phyloP scores from a whole-genome alignment of 2,888 invertebrate genomes.

The Crocallis elinguaria region DNA sequence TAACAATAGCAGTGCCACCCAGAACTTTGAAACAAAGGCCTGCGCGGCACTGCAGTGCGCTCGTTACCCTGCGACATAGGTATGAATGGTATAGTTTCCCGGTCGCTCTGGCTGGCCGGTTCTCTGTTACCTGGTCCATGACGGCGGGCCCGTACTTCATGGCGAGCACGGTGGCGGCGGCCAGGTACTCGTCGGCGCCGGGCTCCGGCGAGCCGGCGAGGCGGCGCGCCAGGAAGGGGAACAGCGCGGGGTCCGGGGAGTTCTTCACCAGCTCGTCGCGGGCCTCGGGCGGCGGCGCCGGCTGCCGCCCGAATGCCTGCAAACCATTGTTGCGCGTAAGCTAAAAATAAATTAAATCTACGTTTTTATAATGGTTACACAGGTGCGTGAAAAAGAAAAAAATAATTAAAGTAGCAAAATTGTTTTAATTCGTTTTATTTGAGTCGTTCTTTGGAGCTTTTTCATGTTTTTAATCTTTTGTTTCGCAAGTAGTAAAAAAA shows the following conservation, averaged over 20 bases:
- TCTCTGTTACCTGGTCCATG: conserved; percentile 59
- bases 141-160: conserved; percentile 93
- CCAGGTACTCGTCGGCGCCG: conserved; percentile 90
- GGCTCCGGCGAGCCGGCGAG: conserved; percentile 79
- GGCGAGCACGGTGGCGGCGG: conserved; percentile 94
- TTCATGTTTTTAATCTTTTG: too few relatives aligned
- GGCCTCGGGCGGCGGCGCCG: conserved; percentile 87
- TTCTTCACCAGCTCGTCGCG: conserved; percentile 63
- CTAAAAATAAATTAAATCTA: conserved; percentile 21
- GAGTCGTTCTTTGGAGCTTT: too few relatives aligned
- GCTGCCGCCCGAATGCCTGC: conserved; percentile 95
- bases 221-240: conserved; percentile 92
- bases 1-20: too few relatives aligned
- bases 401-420: too few relatives aligned
- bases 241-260: conserved; percentile 90
- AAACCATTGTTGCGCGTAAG: conserved; percentile 52
- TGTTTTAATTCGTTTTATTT: too few relatives aligned
- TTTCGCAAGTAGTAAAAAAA: too few relatives aligned
- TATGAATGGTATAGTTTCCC: too few relatives aligned
- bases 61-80: too few relatives aligned
- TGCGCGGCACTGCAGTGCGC: too few relatives aligned
- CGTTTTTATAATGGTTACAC: neutral
- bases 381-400: too few relatives aligned
- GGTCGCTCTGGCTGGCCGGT: too few relatives aligned
- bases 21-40: too few relatives aligned